Conservation (phyloP, 2,888 invertebrate genomes). For the Colletes collaris region DNA sequence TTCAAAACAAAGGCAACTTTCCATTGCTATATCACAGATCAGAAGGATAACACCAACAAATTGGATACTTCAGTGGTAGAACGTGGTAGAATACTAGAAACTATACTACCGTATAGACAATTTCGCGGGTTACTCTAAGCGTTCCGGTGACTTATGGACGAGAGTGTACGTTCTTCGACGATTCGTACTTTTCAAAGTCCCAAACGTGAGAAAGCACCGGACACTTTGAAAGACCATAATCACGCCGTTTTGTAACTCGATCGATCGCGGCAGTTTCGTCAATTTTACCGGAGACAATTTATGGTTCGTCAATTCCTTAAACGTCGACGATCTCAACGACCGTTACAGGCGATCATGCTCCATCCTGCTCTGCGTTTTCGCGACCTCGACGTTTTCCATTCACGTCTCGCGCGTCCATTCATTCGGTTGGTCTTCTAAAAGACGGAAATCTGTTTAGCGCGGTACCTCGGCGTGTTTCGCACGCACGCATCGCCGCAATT, state of each 20-base stretch:
- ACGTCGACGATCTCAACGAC: constrained; percentile 59
- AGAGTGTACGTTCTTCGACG: neutral
- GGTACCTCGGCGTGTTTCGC: constrained; percentile 45
- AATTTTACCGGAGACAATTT: constrained; percentile 7
- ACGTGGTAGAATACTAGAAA: too few relatives aligned
- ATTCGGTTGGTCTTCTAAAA: constrained; percentile 36
- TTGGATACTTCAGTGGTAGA: too few relatives aligned
- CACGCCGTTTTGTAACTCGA: neutral
- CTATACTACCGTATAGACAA: too few relatives aligned
- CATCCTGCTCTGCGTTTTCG: constrained; percentile 51
- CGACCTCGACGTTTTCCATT: constrained; percentile 32
- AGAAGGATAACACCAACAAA: too few relatives aligned
- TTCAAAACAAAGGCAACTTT: too few relatives aligned
- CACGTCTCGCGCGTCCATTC: constrained; percentile 22
- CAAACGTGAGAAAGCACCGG: constrained; percentile 13
- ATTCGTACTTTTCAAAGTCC: too few relatives aligned
- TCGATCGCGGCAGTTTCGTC: neutral
- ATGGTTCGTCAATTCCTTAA: constrained; percentile 50
- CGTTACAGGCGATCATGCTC: constrained; percentile 34
- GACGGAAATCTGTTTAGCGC: constrained; percentile 73
- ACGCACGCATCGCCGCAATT: constrained; percentile 66
- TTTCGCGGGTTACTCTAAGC: too few relatives aligned
- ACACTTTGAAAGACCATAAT: neutral
- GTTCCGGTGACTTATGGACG: too few relatives aligned
- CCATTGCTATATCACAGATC: too few relatives aligned